Percentiles rank a stretch among this genome's conserved stretches.
These are phyloP conservation scores for Antheraea assamensis DNA, from an alignment of 2,888 invertebrate genomes.

Conservation along the genomic window DNA sequence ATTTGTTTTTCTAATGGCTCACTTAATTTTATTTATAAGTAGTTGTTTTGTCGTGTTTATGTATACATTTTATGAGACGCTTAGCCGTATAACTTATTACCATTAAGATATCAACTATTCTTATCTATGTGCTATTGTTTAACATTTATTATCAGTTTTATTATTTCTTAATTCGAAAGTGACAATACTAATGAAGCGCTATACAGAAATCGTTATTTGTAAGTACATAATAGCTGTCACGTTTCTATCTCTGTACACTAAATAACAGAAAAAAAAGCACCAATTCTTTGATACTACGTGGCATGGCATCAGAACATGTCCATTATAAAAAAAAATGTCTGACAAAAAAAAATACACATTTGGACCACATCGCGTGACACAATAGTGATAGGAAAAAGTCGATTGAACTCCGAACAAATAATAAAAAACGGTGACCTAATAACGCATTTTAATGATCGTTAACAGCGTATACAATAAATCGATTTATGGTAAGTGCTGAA, in stretches of 20 bases:
- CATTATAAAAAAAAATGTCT: neutral
- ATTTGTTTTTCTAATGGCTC: conserved; percentile 12
- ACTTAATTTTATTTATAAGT: conserved; percentile 1
- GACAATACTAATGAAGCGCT: neutral
- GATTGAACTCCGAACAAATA: neutral
- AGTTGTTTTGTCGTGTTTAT: neutral
- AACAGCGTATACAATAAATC: neutral
- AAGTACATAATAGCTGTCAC: neutral
- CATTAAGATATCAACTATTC: neutral
- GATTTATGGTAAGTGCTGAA: neutral
- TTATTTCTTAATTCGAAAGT: neutral
- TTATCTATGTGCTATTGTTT: conserved; percentile 3
- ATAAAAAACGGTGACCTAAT: neutral
- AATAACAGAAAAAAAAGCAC: neutral
- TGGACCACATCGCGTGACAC: neutral
- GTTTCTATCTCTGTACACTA: neutral
- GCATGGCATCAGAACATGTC: neutral
- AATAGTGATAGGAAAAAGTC: conserved; percentile 4
- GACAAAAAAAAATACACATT: neutral
- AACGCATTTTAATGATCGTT: neutral
- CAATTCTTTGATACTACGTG: neutral
- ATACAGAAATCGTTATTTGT: neutral
- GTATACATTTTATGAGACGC: neutral
- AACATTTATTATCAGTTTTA: neutral
- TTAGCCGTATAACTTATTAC: neutral